Percentiles rank a stretch among this genome's conserved stretches.
These are phyloP conservation scores for Bicyclus anynana DNA, from an alignment of 1,140 invertebrate species.

Conservation along the genomic window DNA sequence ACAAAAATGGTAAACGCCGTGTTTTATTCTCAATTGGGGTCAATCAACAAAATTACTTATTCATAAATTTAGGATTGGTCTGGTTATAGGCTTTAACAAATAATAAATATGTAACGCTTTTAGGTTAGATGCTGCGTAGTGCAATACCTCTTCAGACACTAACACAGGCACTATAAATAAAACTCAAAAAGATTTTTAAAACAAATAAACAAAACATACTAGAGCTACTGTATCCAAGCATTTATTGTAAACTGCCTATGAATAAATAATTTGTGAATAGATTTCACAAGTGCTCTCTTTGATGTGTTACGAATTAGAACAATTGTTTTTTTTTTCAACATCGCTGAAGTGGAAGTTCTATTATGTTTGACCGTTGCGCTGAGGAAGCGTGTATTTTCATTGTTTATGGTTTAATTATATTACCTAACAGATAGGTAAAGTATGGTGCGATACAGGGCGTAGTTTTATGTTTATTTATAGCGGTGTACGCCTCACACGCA, in stretches of 20 bases:
- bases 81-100: too few species aligned
- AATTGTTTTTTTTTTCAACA: slow-evolving; percentile 1
- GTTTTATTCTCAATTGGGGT: too few species aligned
- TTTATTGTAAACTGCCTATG: neutral
- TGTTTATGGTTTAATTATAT: slow-evolving; percentile 16
- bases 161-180: neutral
- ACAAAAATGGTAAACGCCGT: too few species aligned
- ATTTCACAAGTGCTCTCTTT: neutral
- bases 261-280: neutral
- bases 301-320: neutral
- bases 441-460: slow-evolving; percentile 15
- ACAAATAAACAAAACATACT: neutral
- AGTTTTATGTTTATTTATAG: slow-evolving; percentile 22
- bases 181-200: neutral
- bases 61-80: too few species aligned
- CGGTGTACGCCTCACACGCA: slow-evolving; percentile 16
- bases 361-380: neutral
- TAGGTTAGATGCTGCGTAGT: too few species aligned
- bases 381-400: slow-evolving; percentile 10
- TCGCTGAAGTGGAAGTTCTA: neutral
- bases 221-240: neutral
- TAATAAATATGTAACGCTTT: too few species aligned
- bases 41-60: too few species aligned
- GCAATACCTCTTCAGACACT: too few species aligned
- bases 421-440: slow-evolving; percentile 19